Evolutionary conservation across 2,888 invertebrate genomes (phyloP), one percentile per base, ranked within the genome.

Genomic region (Amorpha juglandis): DNA sequence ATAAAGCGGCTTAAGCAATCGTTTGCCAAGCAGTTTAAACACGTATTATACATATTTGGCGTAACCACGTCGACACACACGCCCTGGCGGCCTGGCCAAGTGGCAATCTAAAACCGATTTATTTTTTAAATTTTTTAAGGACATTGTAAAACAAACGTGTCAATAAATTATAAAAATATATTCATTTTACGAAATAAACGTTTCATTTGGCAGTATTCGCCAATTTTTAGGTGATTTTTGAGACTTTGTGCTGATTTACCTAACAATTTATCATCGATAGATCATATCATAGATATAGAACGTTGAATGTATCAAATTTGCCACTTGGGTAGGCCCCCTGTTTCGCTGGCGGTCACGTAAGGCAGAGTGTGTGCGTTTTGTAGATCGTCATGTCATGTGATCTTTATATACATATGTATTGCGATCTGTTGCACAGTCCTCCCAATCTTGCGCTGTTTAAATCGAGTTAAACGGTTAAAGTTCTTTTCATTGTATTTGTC

Each of bases 351-450:
- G 63, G 21, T 38, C 45, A 62, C 69, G 67, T 73, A 78, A 76
- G 77, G 78, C 79, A 78, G 74, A 71, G 67, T 71, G 70, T 76
- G 80, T 80, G 80, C 79, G 79, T 78, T 67, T 70, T 66, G 55
- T 19, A 51, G 63, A 52, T 55, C 47, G 55, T 62, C 67, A 53
- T 64, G 66, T 65, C 71, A 71, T 69, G 72, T 70, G 74, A 73
- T 76, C 72, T 74, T 65, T 78, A 78, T 78, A 69, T 77, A 79
- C 77, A 77, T 52, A 65, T 68, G 70, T 72, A 42, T 58, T 58
- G 58, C 58, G 58, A 58, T 58, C 58, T 42, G 58, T 19, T 38
- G n/a, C 16, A 38, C 4, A 3, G 4, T 35, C 38, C 19, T 55
- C 42, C 38, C 38, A 38, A 12, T 42, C 11, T 42, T 42, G 8